Evolutionary conservation across 2,113 vertebrate genomes (phyloP).

Genomic region (Prunella himalayana): DNA sequence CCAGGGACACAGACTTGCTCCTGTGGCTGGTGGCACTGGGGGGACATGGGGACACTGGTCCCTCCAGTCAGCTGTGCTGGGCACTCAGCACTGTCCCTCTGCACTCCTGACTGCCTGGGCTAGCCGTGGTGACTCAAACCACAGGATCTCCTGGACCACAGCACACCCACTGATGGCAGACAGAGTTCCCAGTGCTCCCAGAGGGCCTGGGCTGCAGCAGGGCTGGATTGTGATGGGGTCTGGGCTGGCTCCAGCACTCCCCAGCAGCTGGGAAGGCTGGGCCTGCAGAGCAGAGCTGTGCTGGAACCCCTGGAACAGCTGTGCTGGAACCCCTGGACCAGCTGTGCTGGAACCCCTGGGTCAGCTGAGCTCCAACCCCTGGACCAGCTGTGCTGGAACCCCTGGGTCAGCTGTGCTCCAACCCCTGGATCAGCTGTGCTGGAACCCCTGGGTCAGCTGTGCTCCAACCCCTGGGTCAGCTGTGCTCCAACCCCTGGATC

Average conservation of each 20-base stretch:
- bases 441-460: too few species aligned
- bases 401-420: too few species aligned
- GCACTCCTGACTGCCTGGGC: accelerated
- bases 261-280: not conserved
- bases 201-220: not conserved
- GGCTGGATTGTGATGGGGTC: accelerated
- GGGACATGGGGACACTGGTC: accelerated
- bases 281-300: not conserved
- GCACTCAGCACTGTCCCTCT: not conserved
- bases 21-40: not conserved
- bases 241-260: not conserved
- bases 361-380: too few species aligned
- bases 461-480: too few species aligned
- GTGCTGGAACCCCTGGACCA: too few species aligned
- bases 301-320: too few species aligned
- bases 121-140: not conserved
- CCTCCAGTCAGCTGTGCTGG: accelerated
- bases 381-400: too few species aligned
- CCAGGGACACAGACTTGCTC: accelerated
- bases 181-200: accelerated
- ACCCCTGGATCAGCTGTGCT: too few species aligned
- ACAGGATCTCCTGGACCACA: not conserved
- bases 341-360: too few species aligned
- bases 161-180: accelerated
- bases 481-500: too few species aligned